Conservation (phyloP, 1,140 invertebrate species). For the Atta cephalotes region DNA sequence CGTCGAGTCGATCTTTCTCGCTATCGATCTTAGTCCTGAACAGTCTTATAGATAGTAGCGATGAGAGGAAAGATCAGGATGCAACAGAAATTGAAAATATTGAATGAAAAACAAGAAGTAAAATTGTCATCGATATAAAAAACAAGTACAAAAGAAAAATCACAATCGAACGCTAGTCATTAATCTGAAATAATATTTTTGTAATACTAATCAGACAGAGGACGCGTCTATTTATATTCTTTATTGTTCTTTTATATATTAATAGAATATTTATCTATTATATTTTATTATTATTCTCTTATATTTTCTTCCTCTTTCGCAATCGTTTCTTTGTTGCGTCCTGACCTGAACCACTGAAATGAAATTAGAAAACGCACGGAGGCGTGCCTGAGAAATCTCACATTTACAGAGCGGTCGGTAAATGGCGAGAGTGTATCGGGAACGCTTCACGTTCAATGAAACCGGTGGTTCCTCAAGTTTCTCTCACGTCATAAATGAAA, state of each 20-base stretch:
- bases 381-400: constrained; percentile 77
- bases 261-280: background rate
- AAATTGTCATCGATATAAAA: background rate
- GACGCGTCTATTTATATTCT: background rate
- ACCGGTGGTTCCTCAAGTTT: background rate
- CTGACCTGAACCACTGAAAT: constrained; percentile 6
- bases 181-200: background rate
- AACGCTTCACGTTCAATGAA: background rate
- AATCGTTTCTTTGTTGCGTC: constrained; percentile 1
- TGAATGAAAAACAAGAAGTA: background rate
- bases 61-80: background rate
- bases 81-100: background rate
- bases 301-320: background rate
- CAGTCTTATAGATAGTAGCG: constrained; percentile 43
- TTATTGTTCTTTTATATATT: constrained; percentile 16
- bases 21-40: constrained; percentile 25
- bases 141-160: background rate
- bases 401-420: constrained; percentile 81
- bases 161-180: constrained; percentile 7
- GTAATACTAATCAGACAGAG: background rate
- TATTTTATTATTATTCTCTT: background rate
- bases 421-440: constrained; percentile 77
- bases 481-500: constrained; percentile 26
- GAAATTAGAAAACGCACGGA: background rate
- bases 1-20: constrained; percentile 28